A percentile compares a stretch with the other conserved stretches of the same genome.
phyloP scores from a whole-genome alignment of 2,113 vertebrate species.

The Osmerus eperlanus region DNA sequence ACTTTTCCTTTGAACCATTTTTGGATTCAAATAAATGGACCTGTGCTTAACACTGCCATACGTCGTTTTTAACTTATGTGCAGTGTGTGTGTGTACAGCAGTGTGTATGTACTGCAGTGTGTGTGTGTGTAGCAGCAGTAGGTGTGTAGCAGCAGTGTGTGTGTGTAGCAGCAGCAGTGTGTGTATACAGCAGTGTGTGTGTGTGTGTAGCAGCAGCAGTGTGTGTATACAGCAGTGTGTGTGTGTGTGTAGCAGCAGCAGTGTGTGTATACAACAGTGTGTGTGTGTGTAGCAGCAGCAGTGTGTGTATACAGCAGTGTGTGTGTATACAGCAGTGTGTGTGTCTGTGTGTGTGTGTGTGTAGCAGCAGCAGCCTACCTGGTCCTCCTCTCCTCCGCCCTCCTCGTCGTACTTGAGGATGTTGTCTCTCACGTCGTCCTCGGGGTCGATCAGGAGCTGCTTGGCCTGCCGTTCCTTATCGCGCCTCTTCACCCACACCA shows the following conservation, averaged over 20 bases:
- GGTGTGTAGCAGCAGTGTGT: constrained; percentile 45
- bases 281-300: constrained; percentile 31
- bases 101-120: too few species aligned
- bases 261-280: constrained; percentile 36
- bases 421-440: constrained; percentile 95
- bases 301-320: background rate
- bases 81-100: too few species aligned
- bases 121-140: too few species aligned
- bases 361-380: constrained; percentile 69
- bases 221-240: background rate
- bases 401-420: constrained; percentile 98
- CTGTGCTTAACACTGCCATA: too few species aligned
- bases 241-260: too few species aligned
- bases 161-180: background rate
- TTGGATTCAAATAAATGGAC: too few species aligned
- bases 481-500: constrained; percentile 96
- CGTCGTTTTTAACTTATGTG: too few species aligned
- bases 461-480: constrained; percentile 96
- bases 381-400: constrained; percentile 97
- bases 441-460: constrained; percentile 93
- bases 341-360: constrained; percentile 49
- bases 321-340: background rate
- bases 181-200: background rate
- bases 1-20: too few species aligned
- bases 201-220: constrained; percentile 5